Base-by-base conservation (phyloP, 1,140 invertebrate genomes). In the Aphaenogaster ashmeadi region DNA sequence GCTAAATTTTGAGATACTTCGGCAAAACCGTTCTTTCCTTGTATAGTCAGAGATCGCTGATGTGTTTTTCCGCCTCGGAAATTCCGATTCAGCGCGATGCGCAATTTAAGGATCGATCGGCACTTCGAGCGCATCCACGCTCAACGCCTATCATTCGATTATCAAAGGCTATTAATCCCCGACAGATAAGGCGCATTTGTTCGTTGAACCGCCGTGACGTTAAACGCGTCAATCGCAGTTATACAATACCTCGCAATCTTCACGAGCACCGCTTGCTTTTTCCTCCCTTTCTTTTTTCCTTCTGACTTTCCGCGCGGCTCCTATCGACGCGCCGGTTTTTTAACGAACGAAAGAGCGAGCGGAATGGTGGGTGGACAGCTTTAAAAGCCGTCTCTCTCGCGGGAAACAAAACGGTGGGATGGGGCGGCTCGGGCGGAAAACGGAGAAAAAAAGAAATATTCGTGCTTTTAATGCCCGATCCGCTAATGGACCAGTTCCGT, bases 401-500 rank as follows among this genome's bases (percentile, higher is more conserved):
- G 80, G 60, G 54, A 84, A 74, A 84, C 41, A 84, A 74, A 62
- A 84, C 56, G 71, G 7, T 4, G 36, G 44, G 9, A 13, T n/a
- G 75, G 21, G 47, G 5, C 13, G 36, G 13, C 36, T 27, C 8
- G n/a, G 9, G 18, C 38, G 18, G 33, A 27, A 47, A 54, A 74
- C 7, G 27, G 38, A 21, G 13, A 18, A 47, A 81, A 81, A 80
- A 75, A 67, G 71, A 50, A 56, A 86, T 27, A 85, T 84, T 74
- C 69, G 27, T 18, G 86, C 71, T 64, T 86, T 86, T 75, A 86
- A 85, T 88, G 81, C 27, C 71, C 66, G 60, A 74, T 81, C 78
- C 60, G 80, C 60, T 85, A 88, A 88, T 88, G 81, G 87, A 88
- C 47, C 66, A 66, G 52, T 66, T 75, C 47, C 78, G 64, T 33